phyloP scores from a whole-genome alignment of 2,797 vertebrate species.

The Pogonophryne albipinna region DNA sequence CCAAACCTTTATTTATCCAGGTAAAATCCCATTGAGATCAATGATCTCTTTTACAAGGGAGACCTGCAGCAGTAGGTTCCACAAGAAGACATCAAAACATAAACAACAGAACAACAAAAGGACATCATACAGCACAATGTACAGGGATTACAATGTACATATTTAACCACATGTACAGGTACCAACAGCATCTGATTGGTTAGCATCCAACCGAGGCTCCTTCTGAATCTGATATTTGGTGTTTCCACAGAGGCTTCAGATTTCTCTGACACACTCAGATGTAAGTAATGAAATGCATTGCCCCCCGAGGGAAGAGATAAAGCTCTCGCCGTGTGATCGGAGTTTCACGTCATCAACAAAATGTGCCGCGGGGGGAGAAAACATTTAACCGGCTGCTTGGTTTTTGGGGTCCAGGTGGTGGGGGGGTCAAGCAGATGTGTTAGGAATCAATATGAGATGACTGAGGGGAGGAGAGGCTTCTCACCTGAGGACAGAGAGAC shows the following conservation, averaged over 20 bases:
- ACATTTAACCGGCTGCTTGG: slow-evolving; percentile 58
- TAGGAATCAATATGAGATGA: slow-evolving; percentile 72
- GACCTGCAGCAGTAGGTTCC: too few relatives aligned
- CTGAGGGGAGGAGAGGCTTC: slow-evolving; percentile 67
- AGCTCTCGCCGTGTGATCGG: slow-evolving; percentile 59
- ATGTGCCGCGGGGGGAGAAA: slow-evolving; percentile 42
- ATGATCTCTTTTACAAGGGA: too few relatives aligned
- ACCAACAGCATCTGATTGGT: too few relatives aligned
- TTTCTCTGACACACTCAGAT: slow-evolving; percentile 47
- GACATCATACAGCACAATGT: too few relatives aligned
- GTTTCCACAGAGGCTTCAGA: neutral
- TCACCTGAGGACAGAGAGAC: slow-evolving; percentile 85
- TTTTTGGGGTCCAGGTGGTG: neutral
- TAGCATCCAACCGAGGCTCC: too few relatives aligned
- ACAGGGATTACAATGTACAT: too few relatives aligned
- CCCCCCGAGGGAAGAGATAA: slow-evolving; percentile 63
- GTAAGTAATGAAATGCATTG: slow-evolving; percentile 63
- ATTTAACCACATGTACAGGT: too few relatives aligned
- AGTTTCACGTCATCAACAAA: slow-evolving; percentile 65
- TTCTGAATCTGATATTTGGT: too few relatives aligned
- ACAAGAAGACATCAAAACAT: too few relatives aligned
- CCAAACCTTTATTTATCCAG: too few relatives aligned
- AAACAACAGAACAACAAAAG: too few relatives aligned
- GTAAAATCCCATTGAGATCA: too few relatives aligned
- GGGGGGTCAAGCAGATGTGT: slow-evolving; percentile 64